Percentiles rank a stretch among this genome's conserved stretches.
phyloP scores from a whole-genome alignment of 2,113 vertebrate species.

The Dolichotis patagonum region DNA sequence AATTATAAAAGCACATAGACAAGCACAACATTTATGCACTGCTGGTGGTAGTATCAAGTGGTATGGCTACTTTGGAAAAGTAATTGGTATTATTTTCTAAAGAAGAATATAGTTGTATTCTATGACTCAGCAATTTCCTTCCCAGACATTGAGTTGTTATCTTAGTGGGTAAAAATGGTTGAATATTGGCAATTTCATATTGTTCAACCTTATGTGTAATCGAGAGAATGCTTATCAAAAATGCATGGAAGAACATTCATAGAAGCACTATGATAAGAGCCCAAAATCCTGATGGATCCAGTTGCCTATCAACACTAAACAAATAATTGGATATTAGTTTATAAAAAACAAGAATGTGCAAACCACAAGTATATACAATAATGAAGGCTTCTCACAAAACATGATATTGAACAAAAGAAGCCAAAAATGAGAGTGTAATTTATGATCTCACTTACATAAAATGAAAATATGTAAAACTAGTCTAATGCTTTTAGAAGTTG shows the following conservation, averaged over 20 bases:
- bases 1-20: neutral
- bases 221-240: slow-evolving; percentile 24
- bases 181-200: slow-evolving; percentile 29
- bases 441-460: slow-evolving; percentile 4
- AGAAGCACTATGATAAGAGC: neutral
- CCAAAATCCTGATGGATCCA: neutral
- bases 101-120: neutral
- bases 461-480: slow-evolving; percentile 16
- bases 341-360: neutral
- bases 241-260: neutral
- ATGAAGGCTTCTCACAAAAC: neutral
- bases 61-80: neutral
- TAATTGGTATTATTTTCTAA: neutral
- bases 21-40: neutral
- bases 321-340: neutral
- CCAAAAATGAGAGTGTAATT: neutral
- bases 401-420: slow-evolving; percentile 40
- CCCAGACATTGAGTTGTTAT: slow-evolving; percentile 18
- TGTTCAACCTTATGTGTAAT: neutral
- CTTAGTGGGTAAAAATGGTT: slow-evolving; percentile 37
- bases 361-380: neutral
- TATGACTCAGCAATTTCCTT: neutral
- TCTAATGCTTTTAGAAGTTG: neutral
- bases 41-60: neutral
- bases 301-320: neutral